These are phyloP conservation scores for Ormyrus nitidulus DNA, from an alignment of 2,888 invertebrate species.

Conservation along the genomic window DNA sequence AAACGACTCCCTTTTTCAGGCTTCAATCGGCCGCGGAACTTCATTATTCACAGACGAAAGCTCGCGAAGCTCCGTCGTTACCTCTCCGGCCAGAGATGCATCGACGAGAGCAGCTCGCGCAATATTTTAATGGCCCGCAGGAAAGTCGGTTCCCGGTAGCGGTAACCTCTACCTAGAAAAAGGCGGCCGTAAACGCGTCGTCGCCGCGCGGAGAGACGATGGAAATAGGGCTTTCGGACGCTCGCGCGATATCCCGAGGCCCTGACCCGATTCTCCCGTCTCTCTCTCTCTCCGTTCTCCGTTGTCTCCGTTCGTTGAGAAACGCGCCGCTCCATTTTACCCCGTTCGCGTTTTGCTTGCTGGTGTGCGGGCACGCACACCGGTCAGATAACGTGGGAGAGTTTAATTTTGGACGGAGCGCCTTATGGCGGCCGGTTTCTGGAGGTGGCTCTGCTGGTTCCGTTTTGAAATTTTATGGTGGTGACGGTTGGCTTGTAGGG, in stretches of 20 bases:
- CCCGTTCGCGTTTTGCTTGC: background rate
- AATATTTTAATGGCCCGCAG: background rate
- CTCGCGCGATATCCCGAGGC: conserved; percentile 40
- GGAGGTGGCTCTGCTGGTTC: background rate
- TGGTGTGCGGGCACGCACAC: background rate
- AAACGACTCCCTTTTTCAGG: no score
- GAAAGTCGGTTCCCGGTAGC: background rate
- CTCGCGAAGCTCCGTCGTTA: no score
- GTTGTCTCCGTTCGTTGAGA: conserved; percentile 3
- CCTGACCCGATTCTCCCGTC: conserved; percentile 47
- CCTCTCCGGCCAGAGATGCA: no score
- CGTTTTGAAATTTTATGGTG: no score
- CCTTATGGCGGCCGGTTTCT: no score
- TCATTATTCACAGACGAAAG: no score
- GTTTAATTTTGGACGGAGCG: conserved; percentile 29
- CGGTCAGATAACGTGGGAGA: conserved; percentile 10
- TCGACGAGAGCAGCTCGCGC: no score
- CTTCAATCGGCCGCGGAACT: no score
- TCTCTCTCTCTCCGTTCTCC: background rate
- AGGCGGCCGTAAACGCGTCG: background rate
- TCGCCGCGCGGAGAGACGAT: background rate
- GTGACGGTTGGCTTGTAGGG: no score
- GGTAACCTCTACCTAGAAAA: conserved; percentile 23
- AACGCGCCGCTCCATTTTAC: conserved; percentile 34
- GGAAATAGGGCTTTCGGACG: conserved; percentile 43